Base-by-base conservation (phyloP, 2,888 invertebrate species). In the Isotomurus palustris region DNA sequence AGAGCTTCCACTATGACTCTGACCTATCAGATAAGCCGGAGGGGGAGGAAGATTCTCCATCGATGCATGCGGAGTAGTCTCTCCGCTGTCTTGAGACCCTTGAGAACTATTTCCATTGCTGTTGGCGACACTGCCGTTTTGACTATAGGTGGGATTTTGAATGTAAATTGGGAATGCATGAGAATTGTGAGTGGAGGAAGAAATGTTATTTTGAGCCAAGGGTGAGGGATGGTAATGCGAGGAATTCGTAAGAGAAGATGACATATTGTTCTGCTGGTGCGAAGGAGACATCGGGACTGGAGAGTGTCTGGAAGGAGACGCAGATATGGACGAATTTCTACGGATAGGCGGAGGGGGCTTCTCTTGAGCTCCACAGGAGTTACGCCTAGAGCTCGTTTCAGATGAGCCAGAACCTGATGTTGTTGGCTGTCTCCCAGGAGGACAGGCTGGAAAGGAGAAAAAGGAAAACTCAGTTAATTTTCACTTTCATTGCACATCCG, bases 291-390 rank as follows among this genome's bases (percentile, higher is more conserved):
- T 24, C 40, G 59, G 48, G 43, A 59, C 48, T 22, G 58, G 36
- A 25, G 62, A 57, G 45, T 55, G 50, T 22, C 57, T 38, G 2
- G 56, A 50, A 38, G 56, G 56, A 45, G 57, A 56, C n/a, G 36
- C 47, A 40, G 56, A 49, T 38, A 38, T 38, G 38, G 82, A 81
- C 0, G 91, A 88, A 0, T 90, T 90, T 38, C 91, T 80, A 50
- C 91, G 79, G 43, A 90, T 86, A 0, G 91, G 90, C 32, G 91
- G 90, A 62, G 89, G 87, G 35, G 90, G 91, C 75, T 88, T 84
- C 76, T 81, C 74, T 38, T 68, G 70, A 22, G 66, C 60, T 35
- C 70, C 71, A 28, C 68, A 66, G 17, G 77, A 86, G 75, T 72
- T 83, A 74, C 73, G 82, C 73, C 84, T 83, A 73, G 75, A 79